phyloP scores from a whole-genome alignment of 2,113 vertebrate genomes.

The Pogona vitticeps region DNA sequence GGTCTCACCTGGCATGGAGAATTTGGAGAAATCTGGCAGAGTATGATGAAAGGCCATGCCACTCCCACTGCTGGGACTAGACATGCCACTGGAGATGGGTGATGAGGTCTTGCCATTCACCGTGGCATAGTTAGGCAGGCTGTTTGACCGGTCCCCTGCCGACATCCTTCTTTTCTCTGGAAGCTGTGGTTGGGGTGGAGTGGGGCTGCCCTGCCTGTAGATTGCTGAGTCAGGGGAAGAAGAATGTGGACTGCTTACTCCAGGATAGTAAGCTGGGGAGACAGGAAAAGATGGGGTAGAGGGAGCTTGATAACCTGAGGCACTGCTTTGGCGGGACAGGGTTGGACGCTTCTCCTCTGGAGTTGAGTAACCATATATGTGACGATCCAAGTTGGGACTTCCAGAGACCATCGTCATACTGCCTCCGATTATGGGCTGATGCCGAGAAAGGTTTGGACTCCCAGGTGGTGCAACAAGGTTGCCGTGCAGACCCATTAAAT shows the following conservation, averaged over 20 bases:
- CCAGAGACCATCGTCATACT: slow-evolving; percentile 76
- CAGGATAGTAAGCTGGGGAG: slow-evolving; percentile 82
- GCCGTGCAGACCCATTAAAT: slow-evolving; percentile 43
- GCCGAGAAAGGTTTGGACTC: slow-evolving; percentile 87
- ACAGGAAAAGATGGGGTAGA: slow-evolving; percentile 93
- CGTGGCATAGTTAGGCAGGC: slow-evolving; percentile 86
- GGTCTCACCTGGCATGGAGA: slow-evolving; percentile 88
- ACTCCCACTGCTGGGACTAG: slow-evolving; percentile 77
- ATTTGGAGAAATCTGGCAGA: slow-evolving; percentile 94
- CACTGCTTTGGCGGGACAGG: slow-evolving; percentile 92
- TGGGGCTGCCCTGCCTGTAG: slow-evolving; percentile 86
- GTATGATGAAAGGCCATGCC: slow-evolving; percentile 89
- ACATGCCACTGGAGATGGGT: slow-evolving; percentile 80
- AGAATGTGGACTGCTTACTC: slow-evolving; percentile 74
- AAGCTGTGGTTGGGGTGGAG: slow-evolving; percentile 77
- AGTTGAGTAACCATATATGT: slow-evolving; percentile 86
- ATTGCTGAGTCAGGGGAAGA: slow-evolving; percentile 80
- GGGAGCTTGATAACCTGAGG: slow-evolving; percentile 91
- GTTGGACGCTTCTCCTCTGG: slow-evolving; percentile 88
- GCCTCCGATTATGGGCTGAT: slow-evolving; percentile 69
- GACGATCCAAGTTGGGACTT: slow-evolving; percentile 88
- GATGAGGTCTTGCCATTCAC: slow-evolving; percentile 91
- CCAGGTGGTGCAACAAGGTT: slow-evolving; percentile 73
- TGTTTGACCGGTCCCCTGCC: slow-evolving; percentile 85
- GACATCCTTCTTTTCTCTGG: slow-evolving; percentile 95